phyloP scores from a whole-genome alignment of 2,797 vertebrate species.

The Prionace glauca region DNA sequence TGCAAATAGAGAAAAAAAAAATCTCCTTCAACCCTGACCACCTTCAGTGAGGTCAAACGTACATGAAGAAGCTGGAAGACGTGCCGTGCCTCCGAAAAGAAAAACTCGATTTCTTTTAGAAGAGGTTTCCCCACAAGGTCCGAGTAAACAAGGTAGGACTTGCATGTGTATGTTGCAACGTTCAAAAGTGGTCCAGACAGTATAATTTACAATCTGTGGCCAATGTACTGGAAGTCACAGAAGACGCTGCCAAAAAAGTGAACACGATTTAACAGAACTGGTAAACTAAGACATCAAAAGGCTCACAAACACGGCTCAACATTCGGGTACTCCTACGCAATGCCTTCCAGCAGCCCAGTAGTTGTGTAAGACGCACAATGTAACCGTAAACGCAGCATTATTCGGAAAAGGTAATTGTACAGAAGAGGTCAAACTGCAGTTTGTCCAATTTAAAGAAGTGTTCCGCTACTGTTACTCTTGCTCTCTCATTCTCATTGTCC shows the following conservation, averaged over 20 bases:
- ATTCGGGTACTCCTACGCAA: constrained; percentile 24
- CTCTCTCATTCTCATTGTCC: background rate
- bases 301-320: constrained; percentile 10
- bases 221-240: background rate
- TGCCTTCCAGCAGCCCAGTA: constrained; percentile 3
- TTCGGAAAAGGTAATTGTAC: background rate
- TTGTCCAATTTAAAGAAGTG: background rate
- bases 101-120: background rate
- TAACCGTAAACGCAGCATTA: constrained; percentile 5
- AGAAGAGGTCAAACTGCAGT: constrained; percentile 20
- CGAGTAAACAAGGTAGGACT: background rate
- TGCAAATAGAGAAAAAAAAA: background rate
- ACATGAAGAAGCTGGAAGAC: background rate
- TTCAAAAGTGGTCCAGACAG: background rate
- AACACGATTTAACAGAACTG: constrained; percentile 5
- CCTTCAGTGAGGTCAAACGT: background rate
- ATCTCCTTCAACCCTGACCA: background rate
- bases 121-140: background rate
- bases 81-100: background rate
- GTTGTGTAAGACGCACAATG: background rate
- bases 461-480: background rate
- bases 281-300: constrained; percentile 29
- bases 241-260: background rate
- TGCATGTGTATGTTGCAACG: background rate
- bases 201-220: background rate